Percentiles rank a stretch among this genome's conserved stretches.
These are phyloP conservation scores for Acanthopagrus latus DNA, from an alignment of 2,797 vertebrate genomes.

Conservation along the genomic window DNA sequence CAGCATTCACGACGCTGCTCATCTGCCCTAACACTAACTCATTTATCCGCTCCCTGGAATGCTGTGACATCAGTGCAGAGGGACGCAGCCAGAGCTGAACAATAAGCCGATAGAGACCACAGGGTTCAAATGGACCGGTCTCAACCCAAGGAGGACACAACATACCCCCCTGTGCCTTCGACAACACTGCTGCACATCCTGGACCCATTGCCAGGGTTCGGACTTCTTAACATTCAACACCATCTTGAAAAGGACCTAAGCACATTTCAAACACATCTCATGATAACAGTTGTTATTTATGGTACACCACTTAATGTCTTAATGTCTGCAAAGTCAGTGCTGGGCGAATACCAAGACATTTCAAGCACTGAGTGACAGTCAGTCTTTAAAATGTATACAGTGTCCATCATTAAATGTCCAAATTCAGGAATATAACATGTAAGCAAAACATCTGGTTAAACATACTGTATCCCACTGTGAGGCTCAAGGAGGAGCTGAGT, in stretches of 20 bases:
- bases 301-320: neutral
- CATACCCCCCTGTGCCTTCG: conserved; percentile 62
- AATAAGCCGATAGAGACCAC: conserved; percentile 84
- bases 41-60: conserved; percentile 84
- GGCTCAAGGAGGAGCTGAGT: neutral
- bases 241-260: conserved; percentile 29
- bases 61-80: conserved; percentile 86
- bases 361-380: neutral
- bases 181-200: conserved; percentile 58
- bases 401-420: neutral
- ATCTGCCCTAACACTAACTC: conserved; percentile 84
- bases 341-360: neutral
- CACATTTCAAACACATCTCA: conserved; percentile 12
- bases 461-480: neutral
- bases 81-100: conserved; percentile 78
- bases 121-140: conserved; percentile 81
- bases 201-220: conserved; percentile 21
- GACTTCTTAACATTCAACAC: conserved; percentile 53
- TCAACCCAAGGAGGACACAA: conserved; percentile 73
- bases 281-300: neutral
- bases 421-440: neutral
- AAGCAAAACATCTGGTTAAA: neutral
- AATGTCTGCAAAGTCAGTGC: neutral
- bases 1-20: conserved; percentile 78
- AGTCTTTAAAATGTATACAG: neutral